Percentiles rank a stretch among this genome's conserved stretches.
Evolutionary conservation across 2,113 vertebrate species (phyloP).

Genomic region (Platysteira castanea): DNA sequence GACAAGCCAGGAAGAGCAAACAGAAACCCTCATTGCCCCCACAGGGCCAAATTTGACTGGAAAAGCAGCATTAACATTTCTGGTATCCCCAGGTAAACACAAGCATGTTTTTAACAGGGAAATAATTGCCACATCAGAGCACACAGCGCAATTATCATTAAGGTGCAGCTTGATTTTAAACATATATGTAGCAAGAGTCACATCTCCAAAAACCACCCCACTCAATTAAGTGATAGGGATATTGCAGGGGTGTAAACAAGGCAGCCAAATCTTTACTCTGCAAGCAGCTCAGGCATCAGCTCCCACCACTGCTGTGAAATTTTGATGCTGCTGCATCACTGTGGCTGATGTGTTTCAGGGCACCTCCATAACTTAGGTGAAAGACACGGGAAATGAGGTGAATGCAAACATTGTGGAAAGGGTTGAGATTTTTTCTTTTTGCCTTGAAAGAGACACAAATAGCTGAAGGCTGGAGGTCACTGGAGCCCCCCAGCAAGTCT

Average conservation of each 20-base stretch:
- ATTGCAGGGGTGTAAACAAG: not conserved
- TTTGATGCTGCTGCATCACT: not conserved
- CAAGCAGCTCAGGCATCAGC: not conserved
- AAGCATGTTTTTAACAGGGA: not conserved
- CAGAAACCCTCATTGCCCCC: not conserved
- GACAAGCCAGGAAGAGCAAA: not conserved
- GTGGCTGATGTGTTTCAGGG: not conserved
- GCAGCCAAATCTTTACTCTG: not conserved
- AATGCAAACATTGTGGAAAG: constrained; percentile 12
- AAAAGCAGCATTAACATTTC: constrained; percentile 19
- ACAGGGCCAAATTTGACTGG: not conserved
- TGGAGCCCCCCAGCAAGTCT: constrained; percentile 38
- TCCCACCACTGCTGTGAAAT: not conserved
- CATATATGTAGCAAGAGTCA: not conserved
- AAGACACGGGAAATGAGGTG: not conserved
- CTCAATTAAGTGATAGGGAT: not conserved
- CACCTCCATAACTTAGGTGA: not conserved
- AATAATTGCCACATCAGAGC: constrained; percentile 14
- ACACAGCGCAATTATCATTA: not conserved
- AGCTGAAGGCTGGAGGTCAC: constrained; percentile 52
- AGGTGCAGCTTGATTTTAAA: not conserved
- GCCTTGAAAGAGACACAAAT: constrained; percentile 47
- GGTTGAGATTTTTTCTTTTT: constrained; percentile 21
- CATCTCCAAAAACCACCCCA: not conserved
- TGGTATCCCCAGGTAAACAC: not conserved